Conservation (phyloP, 2,888 invertebrate genomes). For the Hirtodrosophila trivittata region DNA sequence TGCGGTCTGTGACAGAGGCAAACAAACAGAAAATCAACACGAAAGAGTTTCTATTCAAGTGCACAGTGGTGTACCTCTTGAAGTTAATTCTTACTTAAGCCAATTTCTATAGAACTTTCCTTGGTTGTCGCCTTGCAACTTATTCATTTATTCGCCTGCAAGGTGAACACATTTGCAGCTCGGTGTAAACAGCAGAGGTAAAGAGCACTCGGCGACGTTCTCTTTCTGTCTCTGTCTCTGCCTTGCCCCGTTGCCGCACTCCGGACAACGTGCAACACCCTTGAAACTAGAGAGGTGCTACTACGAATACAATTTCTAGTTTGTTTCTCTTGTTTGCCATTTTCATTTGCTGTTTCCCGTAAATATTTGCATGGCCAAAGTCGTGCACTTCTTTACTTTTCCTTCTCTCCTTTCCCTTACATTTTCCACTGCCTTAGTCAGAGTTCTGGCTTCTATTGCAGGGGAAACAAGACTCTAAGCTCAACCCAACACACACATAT, state of each 20-base stretch:
- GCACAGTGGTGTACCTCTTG: neutral
- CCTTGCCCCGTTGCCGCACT: neutral
- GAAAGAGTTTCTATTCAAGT: neutral
- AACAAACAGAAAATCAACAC: neutral
- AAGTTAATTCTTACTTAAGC: neutral
- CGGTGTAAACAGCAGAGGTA: conserved; percentile 8
- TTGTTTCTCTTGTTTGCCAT: conserved; percentile 36
- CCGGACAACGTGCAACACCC: neutral
- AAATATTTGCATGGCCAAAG: conserved; percentile 26
- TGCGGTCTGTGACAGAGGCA: no score
- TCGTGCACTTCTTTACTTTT: conserved; percentile 11
- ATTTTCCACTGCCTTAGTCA: no score
- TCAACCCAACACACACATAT: no score
- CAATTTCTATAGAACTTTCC: conserved; percentile 1
- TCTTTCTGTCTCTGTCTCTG: neutral
- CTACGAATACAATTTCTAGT: conserved; percentile 31
- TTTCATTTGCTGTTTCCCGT: conserved; percentile 34
- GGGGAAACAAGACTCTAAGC: no score
- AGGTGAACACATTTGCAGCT: conserved; percentile 16
- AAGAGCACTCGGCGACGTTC: conserved; percentile 4
- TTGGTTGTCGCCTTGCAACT: neutral
- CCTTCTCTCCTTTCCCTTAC: neutral
- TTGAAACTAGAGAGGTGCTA: conserved; percentile 16
- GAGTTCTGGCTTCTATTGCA: no score
- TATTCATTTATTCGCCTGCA: conserved; percentile 10